Conservation (phyloP, 1,140 invertebrate species). For the Solen grandis region DNA sequence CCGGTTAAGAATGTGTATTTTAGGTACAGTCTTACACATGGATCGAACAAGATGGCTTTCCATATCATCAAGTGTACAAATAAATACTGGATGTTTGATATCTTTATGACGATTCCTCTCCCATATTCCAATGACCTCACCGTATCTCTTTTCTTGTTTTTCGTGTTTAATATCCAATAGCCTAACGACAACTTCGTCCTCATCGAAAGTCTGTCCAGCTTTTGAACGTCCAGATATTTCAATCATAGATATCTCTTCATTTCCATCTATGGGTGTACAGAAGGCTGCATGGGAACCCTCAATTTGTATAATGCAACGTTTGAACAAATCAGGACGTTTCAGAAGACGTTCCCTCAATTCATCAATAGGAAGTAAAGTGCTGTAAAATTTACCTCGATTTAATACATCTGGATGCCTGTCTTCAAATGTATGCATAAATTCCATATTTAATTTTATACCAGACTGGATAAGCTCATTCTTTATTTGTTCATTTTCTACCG, state of each 20-base stretch:
- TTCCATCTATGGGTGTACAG: slow-evolving; percentile 54
- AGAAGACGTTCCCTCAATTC: slow-evolving; percentile 20
- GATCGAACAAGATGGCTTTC: slow-evolving; percentile 71
- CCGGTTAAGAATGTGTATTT: slow-evolving; percentile 66
- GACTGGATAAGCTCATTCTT: slow-evolving; percentile 3
- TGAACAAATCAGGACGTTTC: slow-evolving; percentile 58
- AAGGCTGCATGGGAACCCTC: slow-evolving; percentile 62
- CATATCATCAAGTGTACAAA: slow-evolving; percentile 68
- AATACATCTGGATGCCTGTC: slow-evolving; percentile 34
- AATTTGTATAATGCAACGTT: slow-evolving; percentile 62
- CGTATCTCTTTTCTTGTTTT: slow-evolving; percentile 45
- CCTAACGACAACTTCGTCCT: slow-evolving; percentile 75
- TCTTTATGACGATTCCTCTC: slow-evolving; percentile 55
- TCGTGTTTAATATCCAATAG: slow-evolving; percentile 56
- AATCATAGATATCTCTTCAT: slow-evolving; percentile 55
- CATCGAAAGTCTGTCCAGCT: slow-evolving; percentile 70
- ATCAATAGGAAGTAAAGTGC: not conserved
- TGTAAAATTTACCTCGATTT: slow-evolving; percentile 20
- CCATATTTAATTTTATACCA: slow-evolving; percentile 17
- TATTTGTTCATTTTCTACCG: not conserved
- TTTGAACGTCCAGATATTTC: slow-evolving; percentile 70
- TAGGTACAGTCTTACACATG: slow-evolving; percentile 73
- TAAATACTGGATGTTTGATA: slow-evolving; percentile 63
- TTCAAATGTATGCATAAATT: slow-evolving; percentile 33
- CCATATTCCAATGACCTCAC: slow-evolving; percentile 67